Evolutionary conservation across 2,113 vertebrate species (phyloP), one percentile per base, ranked within the genome.

Genomic region (Geothlypis trichas): DNA sequence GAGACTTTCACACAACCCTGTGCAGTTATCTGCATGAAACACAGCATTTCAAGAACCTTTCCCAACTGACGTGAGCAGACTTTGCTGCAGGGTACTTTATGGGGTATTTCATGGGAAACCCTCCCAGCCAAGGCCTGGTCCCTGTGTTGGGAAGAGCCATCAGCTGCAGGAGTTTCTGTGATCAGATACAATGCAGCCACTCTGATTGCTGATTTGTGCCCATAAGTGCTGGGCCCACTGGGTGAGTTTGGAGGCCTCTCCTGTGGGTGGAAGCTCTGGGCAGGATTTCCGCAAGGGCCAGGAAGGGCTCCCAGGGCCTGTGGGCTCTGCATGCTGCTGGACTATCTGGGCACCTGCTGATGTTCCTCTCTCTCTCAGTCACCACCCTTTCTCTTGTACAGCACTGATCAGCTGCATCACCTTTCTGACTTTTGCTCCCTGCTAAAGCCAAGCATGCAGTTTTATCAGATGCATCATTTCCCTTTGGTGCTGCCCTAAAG

Each of bases 271-370:
- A 54, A 1, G 1, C 27, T 11, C 14, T 15, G 49, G 27, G n/a
- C 4, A 17, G 33, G 28, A 39, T 65, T 39, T 23, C 63, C 33
- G n/a, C 58, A 33, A 0, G 8, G 28, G 27, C 49, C 2, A 1
- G 49, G 33, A 84, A 73, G 81, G 47, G 33, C 31, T 37, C 21
- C 39, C 57, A 62, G 57, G 0, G 0, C 15, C 68, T 54, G 41
- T 3, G 2, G 61, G 13, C 61, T 55, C 62, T 11, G 61, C 33
- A 4, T 15, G 49, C 4, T 28, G 47, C 11, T 27, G 2, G 20
- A 41, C 30, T 4, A 19, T 30, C 35, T 9, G 15, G 49, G 49
- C 11, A n/a, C 8, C 16, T 27, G 65, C 6, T 7, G 31, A 47
- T 47, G 33, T 24, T 18, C 13, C 15, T 17, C 1, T 27, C 31